Evolutionary conservation across 2,113 vertebrate genomes (phyloP).

Genomic region (Caloenas nicobarica): DNA sequence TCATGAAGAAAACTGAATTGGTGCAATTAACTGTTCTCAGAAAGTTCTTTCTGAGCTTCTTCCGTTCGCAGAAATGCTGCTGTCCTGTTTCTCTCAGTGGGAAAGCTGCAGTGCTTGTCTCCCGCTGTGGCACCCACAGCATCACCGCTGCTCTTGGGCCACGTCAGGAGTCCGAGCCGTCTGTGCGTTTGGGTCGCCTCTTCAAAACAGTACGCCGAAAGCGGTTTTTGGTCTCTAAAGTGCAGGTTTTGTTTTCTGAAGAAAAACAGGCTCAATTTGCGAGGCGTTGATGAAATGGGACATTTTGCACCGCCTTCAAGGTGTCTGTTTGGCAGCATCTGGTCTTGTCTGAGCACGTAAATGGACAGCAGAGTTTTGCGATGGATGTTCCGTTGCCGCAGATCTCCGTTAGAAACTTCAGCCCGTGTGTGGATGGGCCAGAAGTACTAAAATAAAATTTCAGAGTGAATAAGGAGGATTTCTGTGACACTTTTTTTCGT

Average conservation of each 20-base stretch:
- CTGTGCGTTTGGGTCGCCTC: neutral
- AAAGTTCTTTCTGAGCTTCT: neutral
- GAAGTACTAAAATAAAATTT: neutral
- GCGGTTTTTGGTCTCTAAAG: neutral
- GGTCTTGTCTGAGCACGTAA: neutral
- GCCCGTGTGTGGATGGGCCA: neutral
- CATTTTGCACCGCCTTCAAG: neutral
- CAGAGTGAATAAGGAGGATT: neutral
- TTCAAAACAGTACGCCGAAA: neutral
- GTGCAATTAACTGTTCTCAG: neutral
- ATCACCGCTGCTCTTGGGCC: fast-evolving
- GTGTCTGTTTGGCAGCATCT: neutral
- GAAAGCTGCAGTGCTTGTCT: too few relatives aligned
- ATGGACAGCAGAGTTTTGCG: neutral
- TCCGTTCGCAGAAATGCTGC: neutral
- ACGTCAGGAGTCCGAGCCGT: fast-evolving
- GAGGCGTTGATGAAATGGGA: neutral
- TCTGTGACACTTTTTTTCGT: neutral
- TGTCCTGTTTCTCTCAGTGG: neutral
- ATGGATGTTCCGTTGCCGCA: neutral
- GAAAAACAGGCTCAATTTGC: neutral
- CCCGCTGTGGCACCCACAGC: fast-evolving
- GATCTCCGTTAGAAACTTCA: neutral
- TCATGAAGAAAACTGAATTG: neutral
- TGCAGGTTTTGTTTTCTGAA: neutral